Percentiles rank a stretch among this genome's conserved stretches.
phyloP scores from a whole-genome alignment of 64 coral and sea anemone genomes.

The Orbicella faveolata region DNA sequence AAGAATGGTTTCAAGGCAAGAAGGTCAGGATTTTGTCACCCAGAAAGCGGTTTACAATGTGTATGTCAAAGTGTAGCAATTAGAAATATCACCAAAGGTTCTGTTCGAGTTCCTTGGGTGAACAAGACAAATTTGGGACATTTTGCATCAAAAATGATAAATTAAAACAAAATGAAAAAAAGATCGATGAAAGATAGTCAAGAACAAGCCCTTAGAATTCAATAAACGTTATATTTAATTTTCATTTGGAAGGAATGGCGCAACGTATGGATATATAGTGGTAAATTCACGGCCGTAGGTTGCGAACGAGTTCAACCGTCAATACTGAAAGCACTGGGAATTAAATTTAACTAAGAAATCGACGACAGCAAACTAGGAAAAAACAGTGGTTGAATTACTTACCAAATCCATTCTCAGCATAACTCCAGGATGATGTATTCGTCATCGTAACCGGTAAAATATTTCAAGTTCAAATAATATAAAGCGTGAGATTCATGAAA shows the following conservation, averaged over 20 bases:
- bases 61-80: too few species aligned
- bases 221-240: neutral
- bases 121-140: too few species aligned
- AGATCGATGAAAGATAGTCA: neutral
- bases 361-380: neutral
- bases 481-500: neutral
- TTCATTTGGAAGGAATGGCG: neutral
- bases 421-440: slow-evolving; percentile 68
- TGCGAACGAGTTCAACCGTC: neutral
- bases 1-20: too few species aligned
- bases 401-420: slow-evolving; percentile 79
- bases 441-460: neutral
- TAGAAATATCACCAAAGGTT: too few species aligned
- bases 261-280: neutral
- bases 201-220: neutral
- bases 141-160: too few species aligned
- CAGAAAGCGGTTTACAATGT: too few species aligned
- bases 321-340: neutral
- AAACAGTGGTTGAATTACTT: slow-evolving; percentile 15
- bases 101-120: too few species aligned
- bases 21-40: too few species aligned
- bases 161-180: neutral
- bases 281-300: neutral
- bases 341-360: neutral
- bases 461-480: neutral